A percentile compares a stretch with the other conserved stretches of the same genome.
phyloP scores from a whole-genome alignment of 2,888 invertebrate genomes.

The Sisyra terminalis region DNA sequence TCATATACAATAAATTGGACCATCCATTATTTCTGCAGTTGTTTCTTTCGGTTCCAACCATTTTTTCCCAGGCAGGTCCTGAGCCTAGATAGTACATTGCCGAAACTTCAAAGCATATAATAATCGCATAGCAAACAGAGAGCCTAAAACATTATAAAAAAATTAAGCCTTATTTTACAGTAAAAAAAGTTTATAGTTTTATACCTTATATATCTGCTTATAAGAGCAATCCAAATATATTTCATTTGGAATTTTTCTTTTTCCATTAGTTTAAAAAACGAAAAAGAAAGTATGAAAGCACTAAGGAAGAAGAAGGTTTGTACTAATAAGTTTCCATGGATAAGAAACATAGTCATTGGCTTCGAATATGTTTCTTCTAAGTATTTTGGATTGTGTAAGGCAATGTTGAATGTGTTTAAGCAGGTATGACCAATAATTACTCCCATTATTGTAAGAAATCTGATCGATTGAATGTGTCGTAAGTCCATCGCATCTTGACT shows the following conservation, averaged over 20 bases:
- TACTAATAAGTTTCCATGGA: background rate
- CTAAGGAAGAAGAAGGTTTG: background rate
- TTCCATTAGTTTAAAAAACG: background rate
- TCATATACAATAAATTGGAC: conserved; percentile 20
- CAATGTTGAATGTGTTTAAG: background rate
- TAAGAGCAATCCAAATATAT: background rate
- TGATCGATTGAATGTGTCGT: background rate
- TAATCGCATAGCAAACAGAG: conserved; percentile 17
- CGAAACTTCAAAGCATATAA: conserved; percentile 17
- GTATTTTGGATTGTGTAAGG: background rate
- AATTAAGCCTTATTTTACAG: background rate
- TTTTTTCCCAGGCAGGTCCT: conserved; percentile 19
- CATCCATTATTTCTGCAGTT: conserved; percentile 17
- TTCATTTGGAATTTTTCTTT: background rate
- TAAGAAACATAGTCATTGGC: background rate
- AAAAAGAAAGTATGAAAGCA: background rate
- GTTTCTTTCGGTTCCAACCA: conserved; percentile 14
- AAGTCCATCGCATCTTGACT: background rate
- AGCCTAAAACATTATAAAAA: conserved; percentile 14
- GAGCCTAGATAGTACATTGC: conserved; percentile 17
- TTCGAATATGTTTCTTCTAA: background rate
- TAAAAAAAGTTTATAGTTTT: background rate
- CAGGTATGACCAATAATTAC: background rate
- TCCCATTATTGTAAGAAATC: background rate
- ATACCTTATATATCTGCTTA: background rate